A percentile compares a stretch with the other conserved stretches of the same genome.
These are phyloP conservation scores for Gasterosteus aculeatus DNA, from an alignment of 2,113 vertebrate genomes.

Conservation along the genomic window DNA sequence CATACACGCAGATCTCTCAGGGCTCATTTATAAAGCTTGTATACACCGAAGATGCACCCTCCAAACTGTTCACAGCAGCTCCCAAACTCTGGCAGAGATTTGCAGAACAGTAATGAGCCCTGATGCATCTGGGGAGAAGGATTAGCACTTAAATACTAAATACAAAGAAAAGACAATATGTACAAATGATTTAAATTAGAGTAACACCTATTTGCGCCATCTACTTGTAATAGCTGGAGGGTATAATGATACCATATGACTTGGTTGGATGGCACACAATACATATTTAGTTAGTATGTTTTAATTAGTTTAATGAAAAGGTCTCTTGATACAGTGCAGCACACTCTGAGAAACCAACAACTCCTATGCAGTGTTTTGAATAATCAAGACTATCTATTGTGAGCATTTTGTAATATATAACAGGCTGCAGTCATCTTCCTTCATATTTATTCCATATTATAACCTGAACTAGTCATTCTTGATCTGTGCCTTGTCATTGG, in stretches of 20 bases:
- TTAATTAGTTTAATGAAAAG: slow-evolving; percentile 33
- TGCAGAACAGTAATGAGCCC: slow-evolving; percentile 39
- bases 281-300: slow-evolving; percentile 24
- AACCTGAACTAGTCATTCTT: slow-evolving; percentile 11
- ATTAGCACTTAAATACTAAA: slow-evolving; percentile 40
- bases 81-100: slow-evolving; percentile 50
- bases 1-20: slow-evolving; percentile 68
- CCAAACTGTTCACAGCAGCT: slow-evolving; percentile 55
- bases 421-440: background rate
- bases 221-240: slow-evolving; percentile 31
- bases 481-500: slow-evolving; percentile 22
- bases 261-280: slow-evolving; percentile 15
- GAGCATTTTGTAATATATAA: slow-evolving; percentile 19
- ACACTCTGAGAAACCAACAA: slow-evolving; percentile 7
- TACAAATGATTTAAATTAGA: slow-evolving; percentile 32
- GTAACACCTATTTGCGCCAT: slow-evolving; percentile 26
- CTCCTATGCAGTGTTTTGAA: slow-evolving; percentile 1
- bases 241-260: slow-evolving; percentile 28
- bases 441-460: slow-evolving; percentile 28
- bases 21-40: slow-evolving; percentile 78
- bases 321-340: background rate
- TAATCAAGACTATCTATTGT: background rate
- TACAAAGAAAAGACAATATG: slow-evolving; percentile 38
- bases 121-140: slow-evolving; percentile 16
- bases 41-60: slow-evolving; percentile 66